Evolutionary conservation across 2,888 invertebrate species (phyloP), one percentile per base, ranked within the genome.

Genomic region (Mechanitis mazaeus): DNA sequence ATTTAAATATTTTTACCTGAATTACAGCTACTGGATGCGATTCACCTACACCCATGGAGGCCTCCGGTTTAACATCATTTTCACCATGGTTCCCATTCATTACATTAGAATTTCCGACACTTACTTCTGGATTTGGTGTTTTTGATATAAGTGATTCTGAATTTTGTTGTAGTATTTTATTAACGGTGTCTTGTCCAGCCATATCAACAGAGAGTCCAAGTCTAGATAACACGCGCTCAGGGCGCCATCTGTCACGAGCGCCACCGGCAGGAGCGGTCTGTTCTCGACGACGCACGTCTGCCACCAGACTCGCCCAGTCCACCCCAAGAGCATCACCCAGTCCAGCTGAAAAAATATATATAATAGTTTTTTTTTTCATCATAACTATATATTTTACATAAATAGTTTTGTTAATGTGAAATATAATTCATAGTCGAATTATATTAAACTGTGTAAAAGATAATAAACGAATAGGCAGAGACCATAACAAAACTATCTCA

Each of bases 261-360:
- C 92, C 92, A 64, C 88, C 85, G 0, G 80, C 79, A 1, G 85
- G 91, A 6, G 91, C 89, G n/a, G 83, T 80, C 65, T 91, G 91
- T 69, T 87, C 89, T 3, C 90, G 84, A 11, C 90, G 81, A 45
- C 92, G 91, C 4, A 95, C 94, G 82, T 96, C 96, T 2, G 95
- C 95, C 0, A 96, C 94, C 55, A 98, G 90, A 78, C 96, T 96
- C 11, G 96, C 95, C 97, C 97, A 97, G 83, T 98, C 97, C 1
- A 98, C 97, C n/a, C 97, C 97, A 38, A 98, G 85, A n/a, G 96
- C 96, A 83, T 97, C 97, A 4, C 96, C 96, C 66, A 97, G 92
- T 45, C 95, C 93, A 85, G 87, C 89, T 89, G 65, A 20, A 77
- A 73, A 70, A 59, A 54, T 59, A 63, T 59, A 61, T 31, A 28